Evolutionary conservation across 2,797 vertebrate species (phyloP).

Genomic region (Trematomus bernacchii): DNA sequence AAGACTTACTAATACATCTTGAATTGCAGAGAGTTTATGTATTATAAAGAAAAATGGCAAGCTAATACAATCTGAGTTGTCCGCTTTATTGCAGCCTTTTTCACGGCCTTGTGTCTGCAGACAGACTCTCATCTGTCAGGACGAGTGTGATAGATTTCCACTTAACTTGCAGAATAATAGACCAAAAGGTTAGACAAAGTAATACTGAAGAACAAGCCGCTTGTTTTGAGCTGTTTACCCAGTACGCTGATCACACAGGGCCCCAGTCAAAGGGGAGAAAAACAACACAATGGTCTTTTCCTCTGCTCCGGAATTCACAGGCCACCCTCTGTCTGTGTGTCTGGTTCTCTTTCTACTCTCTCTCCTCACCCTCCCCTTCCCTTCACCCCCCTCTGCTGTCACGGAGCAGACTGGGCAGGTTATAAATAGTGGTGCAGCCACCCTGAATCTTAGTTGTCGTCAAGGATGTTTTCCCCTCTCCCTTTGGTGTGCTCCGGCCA

Average conservation of each 20-base stretch:
- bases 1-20: too few relatives aligned
- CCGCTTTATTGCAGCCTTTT: conserved; percentile 6
- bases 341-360: conserved; percentile 1
- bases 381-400: conserved; percentile 72
- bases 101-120: conserved; percentile 1
- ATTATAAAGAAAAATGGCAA: too few relatives aligned
- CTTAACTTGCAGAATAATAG: conserved; percentile 23
- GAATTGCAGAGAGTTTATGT: too few relatives aligned
- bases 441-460: conserved; percentile 76
- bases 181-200: conserved; percentile 22
- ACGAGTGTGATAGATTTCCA: conserved; percentile 34
- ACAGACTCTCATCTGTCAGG: conserved; percentile 20
- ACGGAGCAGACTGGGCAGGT: conserved; percentile 74
- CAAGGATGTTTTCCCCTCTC: conserved; percentile 75
- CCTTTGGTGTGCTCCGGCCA: conserved; percentile 54
- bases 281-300: conserved; percentile 73
- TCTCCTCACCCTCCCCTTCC: conserved; percentile 26
- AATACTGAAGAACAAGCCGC: conserved; percentile 13
- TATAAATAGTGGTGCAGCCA: conserved; percentile 83
- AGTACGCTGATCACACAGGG: conserved; percentile 57
- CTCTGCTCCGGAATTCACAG: conserved; percentile 74
- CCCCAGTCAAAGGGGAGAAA: conserved; percentile 52
- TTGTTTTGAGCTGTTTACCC: conserved; percentile 50
- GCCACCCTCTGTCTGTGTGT: conserved; percentile 60
- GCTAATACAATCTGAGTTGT: too few relatives aligned